Percentiles rank a stretch among this genome's conserved stretches.
phyloP scores from a whole-genome alignment of 1,140 invertebrate species.

The Yoshiicerus persimilis region DNA sequence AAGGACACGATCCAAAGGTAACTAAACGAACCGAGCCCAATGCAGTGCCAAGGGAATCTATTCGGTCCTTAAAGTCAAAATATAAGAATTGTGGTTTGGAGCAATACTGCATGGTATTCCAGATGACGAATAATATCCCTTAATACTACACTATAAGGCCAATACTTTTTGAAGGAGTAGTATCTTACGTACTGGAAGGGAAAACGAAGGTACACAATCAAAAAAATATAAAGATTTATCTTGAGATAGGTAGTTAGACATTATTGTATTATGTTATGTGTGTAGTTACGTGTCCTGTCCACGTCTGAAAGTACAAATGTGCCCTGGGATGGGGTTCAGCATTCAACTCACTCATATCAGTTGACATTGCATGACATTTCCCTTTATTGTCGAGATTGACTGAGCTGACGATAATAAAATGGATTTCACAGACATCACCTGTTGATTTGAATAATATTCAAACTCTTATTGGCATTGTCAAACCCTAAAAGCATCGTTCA shows the following conservation, averaged over 20 bases:
- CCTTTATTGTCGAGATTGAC: conserved; percentile 2
- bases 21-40: not conserved
- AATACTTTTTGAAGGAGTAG: no score
- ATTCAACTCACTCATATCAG: not conserved
- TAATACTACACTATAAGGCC: no score
- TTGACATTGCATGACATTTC: conserved; percentile 14
- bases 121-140: no score
- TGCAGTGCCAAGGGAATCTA: not conserved
- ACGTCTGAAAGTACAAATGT: not conserved
- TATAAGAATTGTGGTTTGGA: not conserved
- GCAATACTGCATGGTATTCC: not conserved
- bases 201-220: not conserved
- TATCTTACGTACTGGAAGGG: not conserved
- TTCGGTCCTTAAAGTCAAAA: not conserved
- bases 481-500: not conserved
- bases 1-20: not conserved
- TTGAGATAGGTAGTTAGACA: not conserved
- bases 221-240: not conserved
- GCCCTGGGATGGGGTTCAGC: not conserved
- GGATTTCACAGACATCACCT: conserved; percentile 10
- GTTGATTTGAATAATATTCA: conserved; percentile 21
- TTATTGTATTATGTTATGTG: no score
- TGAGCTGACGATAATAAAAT: conserved; percentile 17
- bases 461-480: not conserved
- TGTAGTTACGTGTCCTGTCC: not conserved